These are phyloP conservation scores for Ryuthela nishihirai DNA, from an alignment of 2,888 invertebrate species.

Conservation along the genomic window DNA sequence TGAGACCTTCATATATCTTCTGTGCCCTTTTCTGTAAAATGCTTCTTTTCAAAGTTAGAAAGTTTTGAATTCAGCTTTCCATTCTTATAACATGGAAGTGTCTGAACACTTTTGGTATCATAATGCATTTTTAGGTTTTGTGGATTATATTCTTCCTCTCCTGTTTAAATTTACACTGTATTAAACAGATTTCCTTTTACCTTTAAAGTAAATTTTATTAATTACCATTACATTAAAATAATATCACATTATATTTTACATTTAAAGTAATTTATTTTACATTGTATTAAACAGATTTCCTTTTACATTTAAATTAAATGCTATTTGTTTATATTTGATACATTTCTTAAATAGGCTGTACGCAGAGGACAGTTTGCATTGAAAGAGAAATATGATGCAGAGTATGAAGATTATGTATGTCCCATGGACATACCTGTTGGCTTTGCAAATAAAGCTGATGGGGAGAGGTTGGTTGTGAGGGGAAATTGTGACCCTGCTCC, in stretches of 20 bases:
- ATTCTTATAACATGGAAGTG: too few relatives aligned
- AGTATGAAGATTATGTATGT: conserved; percentile 81
- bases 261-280: too few relatives aligned
- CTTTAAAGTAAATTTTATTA: not conserved
- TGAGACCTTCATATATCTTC: too few relatives aligned
- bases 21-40: too few relatives aligned
- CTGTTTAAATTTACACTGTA: not conserved
- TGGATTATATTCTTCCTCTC: too few relatives aligned
- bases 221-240: not conserved
- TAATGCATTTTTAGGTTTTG: too few relatives aligned
- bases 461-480: conserved; percentile 22
- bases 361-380: conserved; percentile 84
- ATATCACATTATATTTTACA: not conserved
- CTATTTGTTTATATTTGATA: not conserved
- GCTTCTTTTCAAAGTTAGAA: too few relatives aligned
- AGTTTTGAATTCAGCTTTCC: too few relatives aligned
- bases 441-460: conserved; percentile 9
- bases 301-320: not conserved
- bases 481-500: conserved; percentile 31
- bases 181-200: not conserved
- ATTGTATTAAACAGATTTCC: too few relatives aligned
- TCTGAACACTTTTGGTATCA: too few relatives aligned
- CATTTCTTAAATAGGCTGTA: conserved; percentile 60
- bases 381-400: conserved; percentile 72
- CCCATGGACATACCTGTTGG: conserved; percentile 58